phyloP scores from a whole-genome alignment of 2,888 invertebrate genomes.

The Drosophila subquinaria region DNA sequence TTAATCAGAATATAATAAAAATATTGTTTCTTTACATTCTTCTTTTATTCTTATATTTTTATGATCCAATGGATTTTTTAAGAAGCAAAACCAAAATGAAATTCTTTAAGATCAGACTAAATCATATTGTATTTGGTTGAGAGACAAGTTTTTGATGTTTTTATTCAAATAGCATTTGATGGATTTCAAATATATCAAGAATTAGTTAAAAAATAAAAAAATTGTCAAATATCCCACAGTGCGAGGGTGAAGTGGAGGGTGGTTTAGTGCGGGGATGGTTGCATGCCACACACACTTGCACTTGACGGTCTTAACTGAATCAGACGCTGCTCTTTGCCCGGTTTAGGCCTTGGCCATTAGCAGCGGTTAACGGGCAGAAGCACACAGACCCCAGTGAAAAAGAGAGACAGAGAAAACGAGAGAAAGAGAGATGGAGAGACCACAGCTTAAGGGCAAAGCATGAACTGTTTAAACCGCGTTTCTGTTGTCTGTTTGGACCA shows the following conservation, averaged over 20 bases:
- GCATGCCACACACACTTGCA: not conserved
- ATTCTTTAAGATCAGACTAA: too few relatives aligned
- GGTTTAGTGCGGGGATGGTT: not conserved
- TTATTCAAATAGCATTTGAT: too few relatives aligned
- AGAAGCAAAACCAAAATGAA: too few relatives aligned
- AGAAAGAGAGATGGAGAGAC: too few relatives aligned
- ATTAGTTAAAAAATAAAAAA: too few relatives aligned
- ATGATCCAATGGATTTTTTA: too few relatives aligned
- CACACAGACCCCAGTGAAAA: not conserved
- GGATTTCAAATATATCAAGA: too few relatives aligned
- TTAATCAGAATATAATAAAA: too few relatives aligned
- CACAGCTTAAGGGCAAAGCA: not conserved
- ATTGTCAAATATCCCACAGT: not conserved
- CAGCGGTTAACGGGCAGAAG: conserved; percentile 24
- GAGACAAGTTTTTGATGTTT: too few relatives aligned
- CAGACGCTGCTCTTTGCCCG: not conserved
- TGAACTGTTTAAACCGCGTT: conserved; percentile 22
- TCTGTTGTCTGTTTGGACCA: not conserved
- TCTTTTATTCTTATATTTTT: too few relatives aligned
- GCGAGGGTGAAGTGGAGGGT: not conserved
- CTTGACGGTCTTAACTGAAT: conserved; percentile 12
- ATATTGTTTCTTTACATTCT: too few relatives aligned
- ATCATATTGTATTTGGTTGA: too few relatives aligned
- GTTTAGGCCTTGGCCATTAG: conserved; percentile 38
- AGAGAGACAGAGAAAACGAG: not conserved